These are phyloP conservation scores for Balearica regulorum DNA, from an alignment of 2,797 vertebrate species.

Conservation along the genomic window DNA sequence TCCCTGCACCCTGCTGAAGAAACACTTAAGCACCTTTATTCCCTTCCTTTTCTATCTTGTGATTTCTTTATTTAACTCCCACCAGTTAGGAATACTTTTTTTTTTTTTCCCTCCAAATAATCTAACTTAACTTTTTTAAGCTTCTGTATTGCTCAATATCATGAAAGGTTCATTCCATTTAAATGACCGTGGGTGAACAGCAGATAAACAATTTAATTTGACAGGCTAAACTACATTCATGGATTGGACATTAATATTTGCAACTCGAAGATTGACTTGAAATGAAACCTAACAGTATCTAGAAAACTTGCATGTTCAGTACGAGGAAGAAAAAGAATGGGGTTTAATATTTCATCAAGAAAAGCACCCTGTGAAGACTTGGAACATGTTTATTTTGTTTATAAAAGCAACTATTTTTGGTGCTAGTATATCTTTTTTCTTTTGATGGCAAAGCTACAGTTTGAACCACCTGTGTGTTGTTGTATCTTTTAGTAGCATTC, in stretches of 20 bases:
- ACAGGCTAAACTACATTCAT: neutral
- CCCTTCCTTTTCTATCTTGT: neutral
- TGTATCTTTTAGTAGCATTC: slow-evolving; percentile 40
- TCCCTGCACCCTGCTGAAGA: neutral
- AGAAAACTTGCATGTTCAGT: neutral
- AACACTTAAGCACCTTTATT: neutral
- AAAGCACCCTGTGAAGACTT: slow-evolving; percentile 54
- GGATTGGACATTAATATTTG: neutral
- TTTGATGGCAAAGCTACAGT: slow-evolving; percentile 23
- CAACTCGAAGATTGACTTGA: slow-evolving; percentile 16
- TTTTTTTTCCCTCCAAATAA: neutral
- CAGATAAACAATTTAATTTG: neutral
- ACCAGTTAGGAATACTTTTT: neutral
- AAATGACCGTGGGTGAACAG: neutral
- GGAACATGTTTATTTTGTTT: slow-evolving; percentile 41
- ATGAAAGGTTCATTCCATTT: neutral
- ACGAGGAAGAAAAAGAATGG: neutral
- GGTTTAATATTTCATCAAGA: neutral
- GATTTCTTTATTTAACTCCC: neutral
- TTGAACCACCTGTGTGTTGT: neutral
- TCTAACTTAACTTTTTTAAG: neutral
- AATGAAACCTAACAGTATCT: neutral
- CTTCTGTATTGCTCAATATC: neutral
- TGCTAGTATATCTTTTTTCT: slow-evolving; percentile 55
- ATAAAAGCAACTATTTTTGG: slow-evolving; percentile 49